Conservation (phyloP, 2,113 vertebrate species). For the Oostethus manadensis region DNA sequence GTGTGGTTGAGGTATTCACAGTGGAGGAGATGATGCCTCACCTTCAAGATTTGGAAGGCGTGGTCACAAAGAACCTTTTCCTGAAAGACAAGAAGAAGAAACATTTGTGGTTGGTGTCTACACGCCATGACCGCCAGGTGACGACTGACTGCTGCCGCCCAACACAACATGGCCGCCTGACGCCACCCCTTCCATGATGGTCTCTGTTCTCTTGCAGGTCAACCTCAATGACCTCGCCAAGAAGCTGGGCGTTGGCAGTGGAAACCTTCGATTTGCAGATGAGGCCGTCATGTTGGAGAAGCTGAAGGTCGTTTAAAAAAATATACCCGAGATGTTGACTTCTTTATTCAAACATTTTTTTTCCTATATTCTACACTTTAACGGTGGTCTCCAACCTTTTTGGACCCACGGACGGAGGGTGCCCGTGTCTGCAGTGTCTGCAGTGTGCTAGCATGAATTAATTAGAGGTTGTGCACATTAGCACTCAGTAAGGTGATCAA, state of each 20-base stretch:
- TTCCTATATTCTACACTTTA: no score
- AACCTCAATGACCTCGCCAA: conserved; percentile 87
- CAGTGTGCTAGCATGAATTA: no score
- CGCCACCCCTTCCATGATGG: conserved; percentile 8
- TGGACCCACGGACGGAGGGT: no score
- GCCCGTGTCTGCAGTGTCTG: no score
- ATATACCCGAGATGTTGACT: no score
- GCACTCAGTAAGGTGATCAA: no score
- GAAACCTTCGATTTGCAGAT: conserved; percentile 87
- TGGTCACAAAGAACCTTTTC: conserved; percentile 89
- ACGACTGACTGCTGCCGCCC: neutral
- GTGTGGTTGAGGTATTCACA: conserved; percentile 81
- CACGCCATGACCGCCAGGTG: conserved; percentile 81
- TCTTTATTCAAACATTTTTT: neutral
- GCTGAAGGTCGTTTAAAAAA: conserved; percentile 60
- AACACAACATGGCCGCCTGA: neutral
- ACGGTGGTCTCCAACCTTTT: no score
- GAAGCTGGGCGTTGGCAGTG: conserved; percentile 81
- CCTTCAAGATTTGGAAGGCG: conserved; percentile 79
- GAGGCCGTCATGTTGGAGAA: conserved; percentile 85
- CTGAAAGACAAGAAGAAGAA: conserved; percentile 96
- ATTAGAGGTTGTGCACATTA: no score
- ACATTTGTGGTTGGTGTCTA: conserved; percentile 81
- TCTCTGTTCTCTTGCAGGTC: conserved; percentile 39
- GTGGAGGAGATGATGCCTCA: conserved; percentile 96